Evolutionary conservation across 2,113 vertebrate genomes (phyloP).

Genomic region (Leptocoma aspasia): DNA sequence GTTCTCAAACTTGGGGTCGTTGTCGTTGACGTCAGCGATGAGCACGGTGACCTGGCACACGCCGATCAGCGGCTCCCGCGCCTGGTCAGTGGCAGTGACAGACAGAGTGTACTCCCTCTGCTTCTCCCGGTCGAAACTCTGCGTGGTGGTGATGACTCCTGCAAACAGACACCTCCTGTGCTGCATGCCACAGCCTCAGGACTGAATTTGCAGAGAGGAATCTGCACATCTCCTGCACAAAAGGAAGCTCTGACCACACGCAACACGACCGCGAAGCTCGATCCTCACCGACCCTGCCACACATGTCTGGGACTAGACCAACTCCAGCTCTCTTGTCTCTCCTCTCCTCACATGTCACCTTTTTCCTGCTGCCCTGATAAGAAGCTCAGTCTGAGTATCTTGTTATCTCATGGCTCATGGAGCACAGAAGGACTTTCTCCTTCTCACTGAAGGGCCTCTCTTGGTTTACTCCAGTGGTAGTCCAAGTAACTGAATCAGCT

Average conservation of each 20-base stretch:
- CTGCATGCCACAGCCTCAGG: fast-evolving
- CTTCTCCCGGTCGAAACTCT: slow-evolving; percentile 84
- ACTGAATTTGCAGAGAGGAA: background rate
- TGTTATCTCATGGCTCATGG: background rate
- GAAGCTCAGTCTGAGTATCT: background rate
- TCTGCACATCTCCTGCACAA: background rate
- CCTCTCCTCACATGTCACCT: background rate
- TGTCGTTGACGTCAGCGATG: slow-evolving; percentile 86
- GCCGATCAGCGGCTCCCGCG: slow-evolving; percentile 82
- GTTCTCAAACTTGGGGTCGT: slow-evolving; percentile 88
- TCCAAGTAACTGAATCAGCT: background rate
- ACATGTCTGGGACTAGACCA: fast-evolving
- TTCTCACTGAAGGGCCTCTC: background rate
- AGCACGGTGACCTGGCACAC: slow-evolving; percentile 82
- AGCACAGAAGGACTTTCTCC: background rate
- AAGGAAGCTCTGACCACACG: fast-evolving
- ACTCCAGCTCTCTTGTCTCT: background rate
- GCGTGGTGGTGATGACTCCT: slow-evolving; percentile 81
- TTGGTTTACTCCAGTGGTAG: background rate
- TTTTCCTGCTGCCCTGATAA: background rate
- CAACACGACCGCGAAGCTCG: background rate
- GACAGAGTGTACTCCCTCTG: slow-evolving; percentile 80
- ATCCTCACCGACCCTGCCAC: background rate
- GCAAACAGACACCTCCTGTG: background rate
- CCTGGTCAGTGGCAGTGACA: slow-evolving; percentile 85